phyloP scores from a whole-genome alignment of 2,888 invertebrate genomes.

The Andrena marginata region DNA sequence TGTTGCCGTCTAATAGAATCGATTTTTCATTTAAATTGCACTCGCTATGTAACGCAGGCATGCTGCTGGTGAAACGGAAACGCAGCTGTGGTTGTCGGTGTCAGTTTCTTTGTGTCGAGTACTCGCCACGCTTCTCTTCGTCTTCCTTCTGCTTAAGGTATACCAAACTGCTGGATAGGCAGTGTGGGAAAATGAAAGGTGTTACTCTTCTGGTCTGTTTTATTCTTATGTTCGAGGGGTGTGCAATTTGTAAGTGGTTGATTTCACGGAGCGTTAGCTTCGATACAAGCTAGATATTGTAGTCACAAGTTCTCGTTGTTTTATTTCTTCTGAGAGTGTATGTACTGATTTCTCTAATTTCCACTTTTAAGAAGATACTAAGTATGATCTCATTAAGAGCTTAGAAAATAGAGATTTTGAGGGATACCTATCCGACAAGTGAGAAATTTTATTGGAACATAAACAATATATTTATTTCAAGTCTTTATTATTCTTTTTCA shows the following conservation, averaged over 20 bases:
- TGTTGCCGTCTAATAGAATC: slow-evolving; percentile 23
- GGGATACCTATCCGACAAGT: no score
- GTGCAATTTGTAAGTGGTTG: background rate
- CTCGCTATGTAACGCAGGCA: slow-evolving; percentile 1
- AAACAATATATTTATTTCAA: no score
- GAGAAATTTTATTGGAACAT: no score
- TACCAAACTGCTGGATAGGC: background rate
- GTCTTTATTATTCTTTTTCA: no score
- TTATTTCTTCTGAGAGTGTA: no score
- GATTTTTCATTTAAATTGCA: slow-evolving; percentile 31
- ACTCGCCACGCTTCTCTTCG: slow-evolving; percentile 1
- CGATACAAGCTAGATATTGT: background rate
- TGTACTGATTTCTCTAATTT: no score
- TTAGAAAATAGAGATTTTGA: no score
- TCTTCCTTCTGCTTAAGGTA: slow-evolving; percentile 16
- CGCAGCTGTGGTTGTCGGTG: slow-evolving; percentile 15
- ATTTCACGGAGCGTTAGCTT: background rate
- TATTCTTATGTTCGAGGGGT: background rate
- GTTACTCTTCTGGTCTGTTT: background rate
- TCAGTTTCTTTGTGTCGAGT: slow-evolving; percentile 33
- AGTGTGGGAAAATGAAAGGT: slow-evolving; percentile 24
- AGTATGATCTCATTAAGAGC: no score
- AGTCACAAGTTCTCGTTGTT: no score
- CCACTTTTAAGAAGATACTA: no score
- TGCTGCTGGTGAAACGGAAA: slow-evolving; percentile 27